phyloP scores from a whole-genome alignment of 2,888 invertebrate genomes.

The Tanytarsus gracilentus region DNA sequence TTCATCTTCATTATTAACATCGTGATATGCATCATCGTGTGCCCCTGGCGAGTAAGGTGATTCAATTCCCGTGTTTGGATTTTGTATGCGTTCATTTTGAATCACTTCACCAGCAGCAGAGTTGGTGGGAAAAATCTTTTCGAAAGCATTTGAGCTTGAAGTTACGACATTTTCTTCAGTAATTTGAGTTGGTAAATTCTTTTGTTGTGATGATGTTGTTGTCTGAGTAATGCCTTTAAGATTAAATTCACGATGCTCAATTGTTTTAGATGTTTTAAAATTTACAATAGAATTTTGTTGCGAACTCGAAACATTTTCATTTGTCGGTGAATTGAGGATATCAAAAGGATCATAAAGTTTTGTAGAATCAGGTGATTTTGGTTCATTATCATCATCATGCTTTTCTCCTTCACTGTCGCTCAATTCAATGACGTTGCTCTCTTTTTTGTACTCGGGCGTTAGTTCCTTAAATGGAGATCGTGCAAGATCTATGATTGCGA shows the following conservation, averaged over 20 bases:
- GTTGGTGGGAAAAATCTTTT: not conserved
- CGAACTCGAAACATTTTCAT: slow-evolving; percentile 27
- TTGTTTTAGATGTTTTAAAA: not conserved
- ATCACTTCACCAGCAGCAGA: not conserved
- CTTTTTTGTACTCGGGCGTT: slow-evolving; percentile 14
- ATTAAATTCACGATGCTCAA: not conserved
- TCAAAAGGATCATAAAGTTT: slow-evolving; percentile 27
- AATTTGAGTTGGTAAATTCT: not conserved
- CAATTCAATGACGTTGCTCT: slow-evolving; percentile 19
- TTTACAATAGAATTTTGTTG: too few species aligned
- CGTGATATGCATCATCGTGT: not conserved
- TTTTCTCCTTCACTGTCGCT: slow-evolving; percentile 21
- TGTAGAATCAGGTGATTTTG: slow-evolving; percentile 14
- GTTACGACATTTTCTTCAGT: slow-evolving; percentile 15
- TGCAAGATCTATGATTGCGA: slow-evolving; percentile 24
- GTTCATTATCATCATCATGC: not conserved
- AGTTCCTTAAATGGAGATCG: slow-evolving; percentile 21
- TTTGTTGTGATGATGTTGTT: too few species aligned
- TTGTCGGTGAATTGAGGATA: slow-evolving; percentile 15
- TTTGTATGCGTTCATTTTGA: not conserved
- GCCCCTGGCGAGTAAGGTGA: slow-evolving; percentile 21
- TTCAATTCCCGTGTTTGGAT: not conserved
- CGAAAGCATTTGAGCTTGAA: slow-evolving; percentile 7
- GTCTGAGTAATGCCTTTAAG: too few species aligned
- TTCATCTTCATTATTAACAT: not conserved